Evolutionary conservation across 2,113 vertebrate species (phyloP).

Genomic region (Oceanodroma tethys): DNA sequence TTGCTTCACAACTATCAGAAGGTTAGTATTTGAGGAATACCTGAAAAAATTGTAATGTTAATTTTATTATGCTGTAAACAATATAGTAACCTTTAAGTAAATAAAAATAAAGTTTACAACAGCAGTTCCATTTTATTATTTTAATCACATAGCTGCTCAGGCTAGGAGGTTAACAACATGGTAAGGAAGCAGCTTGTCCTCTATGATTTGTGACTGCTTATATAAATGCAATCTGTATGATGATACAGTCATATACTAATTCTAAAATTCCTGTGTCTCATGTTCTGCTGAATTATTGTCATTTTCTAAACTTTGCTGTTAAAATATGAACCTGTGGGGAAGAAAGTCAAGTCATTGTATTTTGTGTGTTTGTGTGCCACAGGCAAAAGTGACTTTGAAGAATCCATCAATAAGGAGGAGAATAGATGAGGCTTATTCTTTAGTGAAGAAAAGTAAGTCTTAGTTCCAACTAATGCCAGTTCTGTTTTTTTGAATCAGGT

Average conservation of each 20-base stretch:
- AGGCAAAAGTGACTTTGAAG: conserved; percentile 94
- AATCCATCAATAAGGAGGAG: conserved; percentile 85
- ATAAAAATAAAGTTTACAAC: neutral
- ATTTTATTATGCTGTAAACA: neutral
- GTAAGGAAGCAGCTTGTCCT: neutral
- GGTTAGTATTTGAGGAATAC: conserved; percentile 72
- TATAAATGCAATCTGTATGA: neutral
- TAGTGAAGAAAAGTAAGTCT: conserved; percentile 82
- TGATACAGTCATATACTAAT: neutral
- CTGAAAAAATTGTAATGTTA: neutral
- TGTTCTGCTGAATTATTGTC: neutral
- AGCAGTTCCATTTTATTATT: neutral
- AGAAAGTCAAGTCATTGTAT: neutral
- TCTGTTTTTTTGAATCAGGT: neutral
- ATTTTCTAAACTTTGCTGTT: neutral
- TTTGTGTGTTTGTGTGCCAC: conserved; percentile 15
- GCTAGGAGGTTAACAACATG: neutral
- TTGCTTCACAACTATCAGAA: conserved; percentile 91
- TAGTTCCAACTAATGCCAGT: neutral
- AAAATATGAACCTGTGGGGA: neutral
- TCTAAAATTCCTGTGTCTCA: neutral
- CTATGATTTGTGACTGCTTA: neutral
- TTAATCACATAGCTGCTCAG: neutral
- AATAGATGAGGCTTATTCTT: conserved; percentile 83
- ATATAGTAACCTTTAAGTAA: neutral